Evolutionary conservation across 1,140 invertebrate species (phyloP), one percentile per base, ranked within the genome.

Genomic region (Cylas formicarius): DNA sequence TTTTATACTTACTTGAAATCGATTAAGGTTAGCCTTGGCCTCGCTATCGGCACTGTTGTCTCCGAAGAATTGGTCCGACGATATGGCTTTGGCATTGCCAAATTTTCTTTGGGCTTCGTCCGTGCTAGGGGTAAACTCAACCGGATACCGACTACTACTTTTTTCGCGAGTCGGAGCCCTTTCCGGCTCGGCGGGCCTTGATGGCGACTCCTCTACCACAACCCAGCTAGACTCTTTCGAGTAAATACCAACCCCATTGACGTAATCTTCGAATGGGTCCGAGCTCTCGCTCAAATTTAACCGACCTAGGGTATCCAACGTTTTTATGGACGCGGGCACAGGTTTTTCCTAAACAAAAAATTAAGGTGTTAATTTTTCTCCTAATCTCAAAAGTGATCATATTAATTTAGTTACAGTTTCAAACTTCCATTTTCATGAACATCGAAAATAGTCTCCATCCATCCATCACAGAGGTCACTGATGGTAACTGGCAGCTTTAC

Each of bases 81-180:
- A 97, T 56, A 99, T 99, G 2, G 91, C 84, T 71, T 98, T 99
- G 4, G 95, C 93, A 59, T 84, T 82, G 16, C 89, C 92, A 67
- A 97, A 97, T 71, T 97, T 97, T 62, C 90, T 89, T 60, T 91
- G 88, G 8, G 90, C 91, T 46, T 83, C 80, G 47, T 79, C 77
- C 13, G 53, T 22, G 2, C 37, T 16, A 9, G 23, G 9, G 4
- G 21, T 14, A n/a, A n/a, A n/a, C n/a, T n/a, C n/a, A n/a, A n/a
- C n/a, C n/a, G n/a, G n/a, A n/a, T n/a, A n/a, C 19, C 26, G 36
- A 31, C 35, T 44, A 21, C 53, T 45, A 13, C 48, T 17, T 23
- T 50, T 53, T 39, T 41, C 22, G 24, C 24, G 24, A 34, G 43
- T 23, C 1, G 18, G 16, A 32, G 42, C 46, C 28, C 42, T 13